These are phyloP conservation scores for Porites lutea DNA, from an alignment of 64 coral and sea anemone genomes.

Conservation along the genomic window DNA sequence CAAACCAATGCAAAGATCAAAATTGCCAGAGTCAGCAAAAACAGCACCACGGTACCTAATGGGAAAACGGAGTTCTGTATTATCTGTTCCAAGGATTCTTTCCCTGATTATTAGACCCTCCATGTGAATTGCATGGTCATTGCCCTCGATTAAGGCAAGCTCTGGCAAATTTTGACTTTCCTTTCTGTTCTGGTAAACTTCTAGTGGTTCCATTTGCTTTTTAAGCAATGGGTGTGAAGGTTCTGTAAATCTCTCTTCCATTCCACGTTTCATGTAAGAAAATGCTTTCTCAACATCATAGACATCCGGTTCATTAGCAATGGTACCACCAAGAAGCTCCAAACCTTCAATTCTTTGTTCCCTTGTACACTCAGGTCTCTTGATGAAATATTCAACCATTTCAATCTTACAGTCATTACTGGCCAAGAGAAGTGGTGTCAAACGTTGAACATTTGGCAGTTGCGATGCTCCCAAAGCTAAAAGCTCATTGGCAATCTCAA, in stretches of 20 bases:
- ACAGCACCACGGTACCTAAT: conserved; percentile 84
- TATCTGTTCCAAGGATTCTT: conserved; percentile 71
- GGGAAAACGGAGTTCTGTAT: conserved; percentile 76
- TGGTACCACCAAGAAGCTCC: conserved; percentile 81
- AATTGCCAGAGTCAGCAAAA: conserved; percentile 85
- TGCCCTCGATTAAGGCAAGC: conserved; percentile 34
- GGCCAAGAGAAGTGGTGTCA: conserved; percentile 74
- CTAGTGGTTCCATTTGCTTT: conserved; percentile 56
- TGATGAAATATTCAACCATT: conserved; percentile 81
- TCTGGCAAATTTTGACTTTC: conserved; percentile 76
- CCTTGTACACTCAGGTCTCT: conserved; percentile 48
- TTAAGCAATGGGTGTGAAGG: conserved; percentile 9
- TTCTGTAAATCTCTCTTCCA: conserved; percentile 64
- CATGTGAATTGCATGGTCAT: conserved; percentile 72
- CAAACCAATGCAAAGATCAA: conserved; percentile 78
- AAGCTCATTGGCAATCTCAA: conserved; percentile 80
- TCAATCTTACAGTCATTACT: conserved; percentile 86
- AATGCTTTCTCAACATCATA: conserved; percentile 72
- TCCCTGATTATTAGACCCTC: conserved; percentile 86
- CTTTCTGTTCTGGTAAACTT: conserved; percentile 83
- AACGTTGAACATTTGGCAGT: conserved; percentile 64
- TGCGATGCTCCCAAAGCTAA: conserved; percentile 42
- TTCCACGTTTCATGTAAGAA: conserved; percentile 67
- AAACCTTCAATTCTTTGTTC: conserved; percentile 65
- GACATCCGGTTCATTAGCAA: conserved; percentile 82